These are phyloP conservation scores for Sinotaia quadrata DNA, from an alignment of 2,888 invertebrate genomes.

Conservation along the genomic window DNA sequence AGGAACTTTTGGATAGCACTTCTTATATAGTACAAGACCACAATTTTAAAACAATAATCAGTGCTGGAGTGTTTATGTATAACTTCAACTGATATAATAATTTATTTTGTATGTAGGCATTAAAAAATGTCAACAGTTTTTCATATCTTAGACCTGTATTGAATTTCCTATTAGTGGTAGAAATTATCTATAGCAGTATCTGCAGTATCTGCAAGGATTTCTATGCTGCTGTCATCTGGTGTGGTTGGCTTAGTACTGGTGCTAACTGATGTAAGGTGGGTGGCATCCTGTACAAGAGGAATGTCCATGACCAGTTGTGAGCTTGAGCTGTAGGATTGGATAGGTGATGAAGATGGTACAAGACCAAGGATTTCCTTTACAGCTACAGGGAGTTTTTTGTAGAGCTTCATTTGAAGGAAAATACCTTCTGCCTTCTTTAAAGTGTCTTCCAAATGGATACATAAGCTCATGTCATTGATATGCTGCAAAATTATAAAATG, in stretches of 20 bases:
- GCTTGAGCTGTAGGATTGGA: conserved; percentile 46
- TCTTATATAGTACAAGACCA: too few species aligned
- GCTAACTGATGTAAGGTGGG: conserved; percentile 32
- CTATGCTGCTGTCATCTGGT: conserved; percentile 67
- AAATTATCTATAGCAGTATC: conserved; percentile 45
- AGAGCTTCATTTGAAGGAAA: conserved; percentile 82
- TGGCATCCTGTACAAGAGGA: conserved; percentile 45
- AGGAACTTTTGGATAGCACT: too few species aligned
- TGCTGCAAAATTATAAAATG: conserved; percentile 83
- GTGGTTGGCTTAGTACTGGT: conserved; percentile 51
- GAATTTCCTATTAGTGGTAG: conserved; percentile 43
- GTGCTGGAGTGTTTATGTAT: too few species aligned
- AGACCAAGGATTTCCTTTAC: conserved; percentile 66
- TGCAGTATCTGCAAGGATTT: conserved; percentile 60
- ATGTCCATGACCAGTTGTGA: conserved; percentile 44
- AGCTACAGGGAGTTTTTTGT: conserved; percentile 61
- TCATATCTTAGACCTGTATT: too few species aligned
- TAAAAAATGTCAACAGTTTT: too few species aligned
- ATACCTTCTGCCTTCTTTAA: conserved; percentile 92
- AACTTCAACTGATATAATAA: too few species aligned
- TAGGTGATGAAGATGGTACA: conserved; percentile 41
- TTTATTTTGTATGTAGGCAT: too few species aligned
- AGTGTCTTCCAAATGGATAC: conserved; percentile 86
- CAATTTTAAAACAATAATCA: too few species aligned
- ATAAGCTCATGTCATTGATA: conserved; percentile 93